Percentiles rank a stretch among this genome's conserved stretches.
Conservation (phyloP, 2,113 vertebrate genomes). For the Turdus rufiventris region DNA sequence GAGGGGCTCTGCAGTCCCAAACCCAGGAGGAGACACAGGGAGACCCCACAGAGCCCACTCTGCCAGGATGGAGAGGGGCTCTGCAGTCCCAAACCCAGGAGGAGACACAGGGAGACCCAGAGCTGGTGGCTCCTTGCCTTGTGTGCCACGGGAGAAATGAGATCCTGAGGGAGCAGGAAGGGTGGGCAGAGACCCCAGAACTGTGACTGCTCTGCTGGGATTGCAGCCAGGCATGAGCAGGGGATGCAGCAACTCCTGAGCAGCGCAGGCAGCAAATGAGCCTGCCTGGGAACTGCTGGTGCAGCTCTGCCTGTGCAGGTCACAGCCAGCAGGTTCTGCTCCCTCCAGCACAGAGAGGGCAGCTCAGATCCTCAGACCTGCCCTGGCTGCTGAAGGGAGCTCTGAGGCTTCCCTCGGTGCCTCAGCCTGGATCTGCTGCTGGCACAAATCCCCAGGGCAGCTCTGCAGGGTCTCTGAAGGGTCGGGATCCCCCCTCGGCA, state of each 20-base stretch:
- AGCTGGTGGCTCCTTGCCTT: no score
- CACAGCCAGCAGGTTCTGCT: fast-evolving
- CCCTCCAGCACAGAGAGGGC: not conserved
- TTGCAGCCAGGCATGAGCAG: not conserved
- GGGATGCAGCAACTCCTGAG: not conserved
- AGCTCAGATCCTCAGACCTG: not conserved
- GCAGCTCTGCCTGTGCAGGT: not conserved
- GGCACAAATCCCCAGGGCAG: not conserved
- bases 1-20: conserved; percentile 15
- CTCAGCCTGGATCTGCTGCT: not conserved
- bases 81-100: not conserved
- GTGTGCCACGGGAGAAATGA: not conserved
- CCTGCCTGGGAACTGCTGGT: no score
- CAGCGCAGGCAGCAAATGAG: not conserved
- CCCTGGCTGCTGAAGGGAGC: not conserved
- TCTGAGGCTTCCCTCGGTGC: not conserved
- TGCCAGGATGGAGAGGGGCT: not conserved
- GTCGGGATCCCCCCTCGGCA: not conserved
- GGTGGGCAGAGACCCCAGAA: not conserved
- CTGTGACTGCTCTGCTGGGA: not conserved
- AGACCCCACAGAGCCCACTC: not conserved
- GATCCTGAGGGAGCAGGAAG: not conserved
- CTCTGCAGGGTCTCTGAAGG: not conserved
- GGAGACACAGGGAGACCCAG: not conserved
- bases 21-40: not conserved